Base-by-base conservation (phyloP, 1,140 invertebrate species). In the Doryteuthis pealeii region DNA sequence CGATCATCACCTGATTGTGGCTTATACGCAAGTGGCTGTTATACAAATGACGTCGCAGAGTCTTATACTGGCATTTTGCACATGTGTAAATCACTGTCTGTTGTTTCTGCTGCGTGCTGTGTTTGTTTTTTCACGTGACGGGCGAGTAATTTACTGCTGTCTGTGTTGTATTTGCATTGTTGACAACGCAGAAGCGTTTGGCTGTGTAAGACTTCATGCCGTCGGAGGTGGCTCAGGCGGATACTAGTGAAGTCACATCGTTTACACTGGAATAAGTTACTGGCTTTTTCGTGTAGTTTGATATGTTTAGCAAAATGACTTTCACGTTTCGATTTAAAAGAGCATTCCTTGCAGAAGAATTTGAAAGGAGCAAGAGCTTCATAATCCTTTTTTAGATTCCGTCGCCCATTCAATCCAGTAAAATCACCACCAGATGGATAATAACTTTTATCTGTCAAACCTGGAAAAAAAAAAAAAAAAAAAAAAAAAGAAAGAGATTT, bases 271-370 rank as follows among this genome's bases (percentile, higher is more conserved):
- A 83, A 83, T 28, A 88, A 54, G 22, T 85, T 82, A 12, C 72
- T 77, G 10, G 80, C 76, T 26, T 73, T 81, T 72, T 86, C 84
- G 75, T 88, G 87, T 6, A 86, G 74, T 32, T 76, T 76, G 70
- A 83, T 77, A 78, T 88, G 87, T 70, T 84, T 86, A 5, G 65
- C 26, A 49, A 82, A 86, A 75, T 88, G 87, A 78, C 87, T 88
- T 49, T 82, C 81, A 22, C 87, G 78, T 67, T 87, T 88, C 18
- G 83, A 84, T 72, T 87, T 88, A 72, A 89, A 89, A 1, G 87
- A 88, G 78, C 87, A 88, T 18, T 81, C 71, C 10, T 82, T 76
- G 75, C 87, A 88, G 67, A 84, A 86, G 74, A 83, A 86, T 74
- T 88, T 88, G 74, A 83, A 88, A 8, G 82, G 81, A 10, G 79